Conservation (phyloP, 2,888 invertebrate genomes). For the Itoplectis maculator region DNA sequence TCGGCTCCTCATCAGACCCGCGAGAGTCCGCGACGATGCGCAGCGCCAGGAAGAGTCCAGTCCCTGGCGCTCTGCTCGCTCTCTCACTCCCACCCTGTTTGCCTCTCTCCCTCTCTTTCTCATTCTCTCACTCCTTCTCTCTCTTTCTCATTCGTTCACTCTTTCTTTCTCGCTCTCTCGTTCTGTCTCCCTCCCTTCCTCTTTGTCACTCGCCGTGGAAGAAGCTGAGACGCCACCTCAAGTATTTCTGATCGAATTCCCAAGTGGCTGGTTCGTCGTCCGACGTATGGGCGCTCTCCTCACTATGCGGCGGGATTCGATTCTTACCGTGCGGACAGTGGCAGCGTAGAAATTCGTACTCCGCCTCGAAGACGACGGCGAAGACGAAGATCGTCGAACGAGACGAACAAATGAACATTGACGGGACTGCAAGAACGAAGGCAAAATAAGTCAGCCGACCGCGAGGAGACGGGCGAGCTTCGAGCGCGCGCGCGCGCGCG, state of each 20-base stretch:
- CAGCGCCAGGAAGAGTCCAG: slow-evolving; percentile 56
- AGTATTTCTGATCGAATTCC: slow-evolving; percentile 84
- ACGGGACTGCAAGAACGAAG: slow-evolving; percentile 33
- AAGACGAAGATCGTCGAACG: too few species aligned
- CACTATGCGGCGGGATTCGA: slow-evolving; percentile 22
- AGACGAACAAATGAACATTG: slow-evolving; percentile 58
- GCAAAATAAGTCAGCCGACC: slow-evolving; percentile 48
- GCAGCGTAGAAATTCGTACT: slow-evolving; percentile 68
- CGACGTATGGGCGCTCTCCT: slow-evolving; percentile 72
- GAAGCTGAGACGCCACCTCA: slow-evolving; percentile 82
- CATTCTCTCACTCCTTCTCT: background rate
- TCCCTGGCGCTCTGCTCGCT: slow-evolving; percentile 55
- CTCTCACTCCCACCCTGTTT: slow-evolving; percentile 18
- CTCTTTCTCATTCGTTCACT: too few species aligned
- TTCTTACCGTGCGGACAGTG: slow-evolving; percentile 55
- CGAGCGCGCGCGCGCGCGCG: background rate
- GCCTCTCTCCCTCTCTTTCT: background rate
- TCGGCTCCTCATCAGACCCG: slow-evolving; percentile 24
- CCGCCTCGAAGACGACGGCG: slow-evolving; percentile 35
- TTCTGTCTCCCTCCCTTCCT: slow-evolving; percentile 3
- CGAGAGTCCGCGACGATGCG: slow-evolving; percentile 44
- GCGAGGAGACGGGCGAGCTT: slow-evolving; percentile 7
- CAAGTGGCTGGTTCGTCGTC: slow-evolving; percentile 74
- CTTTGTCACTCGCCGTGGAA: slow-evolving; percentile 66
- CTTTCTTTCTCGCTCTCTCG: background rate